Percentiles rank a stretch among this genome's conserved stretches.
Conservation (phyloP, 2,113 vertebrate genomes). For the Cricetomys ansorgei region DNA sequence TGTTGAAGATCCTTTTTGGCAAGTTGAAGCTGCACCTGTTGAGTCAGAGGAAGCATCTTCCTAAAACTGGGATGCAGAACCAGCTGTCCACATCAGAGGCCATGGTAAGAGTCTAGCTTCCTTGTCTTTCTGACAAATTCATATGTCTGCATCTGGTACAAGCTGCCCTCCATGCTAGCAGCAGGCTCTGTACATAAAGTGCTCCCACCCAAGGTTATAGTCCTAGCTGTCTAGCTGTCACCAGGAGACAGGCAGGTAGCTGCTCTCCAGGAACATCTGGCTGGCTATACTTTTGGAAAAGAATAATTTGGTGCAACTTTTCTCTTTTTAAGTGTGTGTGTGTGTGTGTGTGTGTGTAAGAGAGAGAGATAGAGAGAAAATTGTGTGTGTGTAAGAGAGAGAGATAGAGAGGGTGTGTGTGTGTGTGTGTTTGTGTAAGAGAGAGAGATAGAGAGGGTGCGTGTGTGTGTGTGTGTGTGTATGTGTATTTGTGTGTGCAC, state of each 20-base stretch:
- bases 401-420: background rate
- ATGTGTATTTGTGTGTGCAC: background rate
- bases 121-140: background rate
- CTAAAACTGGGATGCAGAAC: slow-evolving; percentile 88
- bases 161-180: rapidly evolving
- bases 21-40: slow-evolving; percentile 91
- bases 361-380: no score
- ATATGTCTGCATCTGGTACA: rapidly evolving
- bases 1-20: slow-evolving; percentile 92
- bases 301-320: background rate
- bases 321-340: background rate
- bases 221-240: background rate
- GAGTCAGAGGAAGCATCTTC: slow-evolving; percentile 88
- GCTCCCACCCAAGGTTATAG: background rate
- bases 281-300: background rate
- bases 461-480: no score
- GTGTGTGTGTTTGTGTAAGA: no score
- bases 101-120: slow-evolving; percentile 83
- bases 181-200: rapidly evolving
- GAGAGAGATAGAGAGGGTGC: background rate
- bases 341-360: background rate
- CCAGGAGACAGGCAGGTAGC: background rate
- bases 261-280: background rate
- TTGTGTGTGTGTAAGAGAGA: background rate
- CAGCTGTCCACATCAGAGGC: slow-evolving; percentile 93